These are phyloP conservation scores for Diachasmimorpha longicaudata DNA, from an alignment of 1,140 invertebrate genomes.

Conservation along the genomic window DNA sequence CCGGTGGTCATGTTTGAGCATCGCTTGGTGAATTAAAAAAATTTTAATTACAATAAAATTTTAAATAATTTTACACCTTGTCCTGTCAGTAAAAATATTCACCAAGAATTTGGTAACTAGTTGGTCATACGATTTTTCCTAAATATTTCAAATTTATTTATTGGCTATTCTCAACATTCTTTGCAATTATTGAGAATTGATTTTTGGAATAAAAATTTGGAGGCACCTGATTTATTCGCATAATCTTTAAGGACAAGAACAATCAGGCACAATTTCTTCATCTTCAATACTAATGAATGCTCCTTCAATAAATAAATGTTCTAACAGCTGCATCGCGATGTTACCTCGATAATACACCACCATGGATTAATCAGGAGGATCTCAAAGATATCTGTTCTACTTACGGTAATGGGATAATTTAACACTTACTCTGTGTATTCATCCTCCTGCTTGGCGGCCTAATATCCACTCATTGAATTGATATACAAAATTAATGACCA, in stretches of 20 bases:
- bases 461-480: background rate
- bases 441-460: background rate
- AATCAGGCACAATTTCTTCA: constrained; percentile 8
- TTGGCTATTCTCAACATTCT: too few relatives aligned
- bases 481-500: background rate
- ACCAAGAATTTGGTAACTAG: too few relatives aligned
- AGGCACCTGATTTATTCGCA: background rate
- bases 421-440: background rate
- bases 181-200: too few relatives aligned
- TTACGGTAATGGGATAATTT: constrained; percentile 28
- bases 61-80: too few relatives aligned
- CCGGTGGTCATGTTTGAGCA: too few relatives aligned
- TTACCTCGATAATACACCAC: constrained; percentile 26
- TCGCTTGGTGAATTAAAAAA: too few relatives aligned
- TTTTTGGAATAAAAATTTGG: too few relatives aligned
- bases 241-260: constrained; percentile 16
- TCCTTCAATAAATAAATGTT: constrained; percentile 17
- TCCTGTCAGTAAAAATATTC: too few relatives aligned
- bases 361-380: constrained; percentile 23
- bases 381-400: constrained; percentile 28
- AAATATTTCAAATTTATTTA: too few relatives aligned
- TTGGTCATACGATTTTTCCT: too few relatives aligned
- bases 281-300: constrained; percentile 10
- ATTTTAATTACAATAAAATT: too few relatives aligned
- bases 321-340: constrained; percentile 27